phyloP scores from a whole-genome alignment of 2,797 vertebrate species.

The Coracias cyanogaster region DNA sequence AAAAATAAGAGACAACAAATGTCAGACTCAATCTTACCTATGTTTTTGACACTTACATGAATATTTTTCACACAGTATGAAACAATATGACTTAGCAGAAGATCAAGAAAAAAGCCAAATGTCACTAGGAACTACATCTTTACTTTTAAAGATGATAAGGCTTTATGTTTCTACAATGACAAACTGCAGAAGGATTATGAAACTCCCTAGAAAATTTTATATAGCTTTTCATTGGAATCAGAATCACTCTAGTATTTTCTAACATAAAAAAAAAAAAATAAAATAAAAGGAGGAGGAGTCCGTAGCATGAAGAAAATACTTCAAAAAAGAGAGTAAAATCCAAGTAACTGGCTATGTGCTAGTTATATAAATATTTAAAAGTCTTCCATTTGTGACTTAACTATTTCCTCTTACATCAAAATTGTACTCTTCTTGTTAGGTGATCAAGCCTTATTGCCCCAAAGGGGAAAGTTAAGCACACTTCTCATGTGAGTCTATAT shows the following conservation, averaged over 20 bases:
- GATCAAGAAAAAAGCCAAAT: neutral
- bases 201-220: neutral
- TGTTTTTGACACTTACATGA: neutral
- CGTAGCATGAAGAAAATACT: neutral
- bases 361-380: neutral
- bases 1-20: neutral
- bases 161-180: neutral
- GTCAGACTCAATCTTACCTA: neutral
- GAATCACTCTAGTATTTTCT: neutral
- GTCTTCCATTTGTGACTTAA: neutral
- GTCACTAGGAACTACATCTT: neutral
- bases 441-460: neutral
- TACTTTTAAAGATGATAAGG: neutral
- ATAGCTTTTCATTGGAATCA: neutral
- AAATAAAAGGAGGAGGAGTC: rapidly evolving
- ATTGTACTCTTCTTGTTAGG: rapidly evolving
- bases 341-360: neutral
- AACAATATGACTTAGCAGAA: neutral
- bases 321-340: neutral
- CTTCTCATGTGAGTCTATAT: neutral
- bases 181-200: neutral
- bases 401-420: neutral
- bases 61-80: neutral
- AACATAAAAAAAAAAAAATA: neutral
- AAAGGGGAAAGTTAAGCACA: neutral